Evolutionary conservation across 2,113 vertebrate species (phyloP), one percentile per base, ranked within the genome.

Genomic region (Passer montanus): DNA sequence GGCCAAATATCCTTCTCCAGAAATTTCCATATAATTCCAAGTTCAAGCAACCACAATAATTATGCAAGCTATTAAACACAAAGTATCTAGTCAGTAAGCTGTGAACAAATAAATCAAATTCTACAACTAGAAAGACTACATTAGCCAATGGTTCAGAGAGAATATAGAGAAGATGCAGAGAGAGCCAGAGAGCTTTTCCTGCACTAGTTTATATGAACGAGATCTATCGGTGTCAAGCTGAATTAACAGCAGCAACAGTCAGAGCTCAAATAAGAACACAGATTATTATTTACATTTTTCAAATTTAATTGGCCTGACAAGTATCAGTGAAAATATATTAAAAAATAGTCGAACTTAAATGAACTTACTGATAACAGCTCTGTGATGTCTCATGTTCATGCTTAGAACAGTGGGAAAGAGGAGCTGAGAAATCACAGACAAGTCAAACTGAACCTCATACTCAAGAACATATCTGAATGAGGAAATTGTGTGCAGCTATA

Each of bases 241-340:
- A 94, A 94, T 77, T 89, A 90, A 55, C 9, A 66, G 46, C 46
- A 95, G 64, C 68, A 84, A 67, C 24, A 82, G 26, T 55, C 60
- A 74, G 31, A 92, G 55, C 27, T 87, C 76, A 91, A 66, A 58
- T 53, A 22, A 70, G 43, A 92, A 53, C 10, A 77, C 10, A 67
- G 17, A 76, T 66, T 76, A 80, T 83, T 68, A 92, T 91, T 89
- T 74, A 46, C 1, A 49, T 66, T 84, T 84, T 81, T 89, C 60
- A 84, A 64, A 78, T 81, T 50, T 46, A 84, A 28, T 46, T 70
- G 37, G 22, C 20, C 41, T 84, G 50, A 84, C 19, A 77, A 90
- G 33, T 46, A 80, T 33, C 72, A 84, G 43, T 46, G 56, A 89
- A 62, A 8, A 55, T 15, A 35, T 8, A 72, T 30, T 16, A 7